phyloP scores from a whole-genome alignment of 2,113 vertebrate genomes.

The Rhagologus leucostigma region DNA sequence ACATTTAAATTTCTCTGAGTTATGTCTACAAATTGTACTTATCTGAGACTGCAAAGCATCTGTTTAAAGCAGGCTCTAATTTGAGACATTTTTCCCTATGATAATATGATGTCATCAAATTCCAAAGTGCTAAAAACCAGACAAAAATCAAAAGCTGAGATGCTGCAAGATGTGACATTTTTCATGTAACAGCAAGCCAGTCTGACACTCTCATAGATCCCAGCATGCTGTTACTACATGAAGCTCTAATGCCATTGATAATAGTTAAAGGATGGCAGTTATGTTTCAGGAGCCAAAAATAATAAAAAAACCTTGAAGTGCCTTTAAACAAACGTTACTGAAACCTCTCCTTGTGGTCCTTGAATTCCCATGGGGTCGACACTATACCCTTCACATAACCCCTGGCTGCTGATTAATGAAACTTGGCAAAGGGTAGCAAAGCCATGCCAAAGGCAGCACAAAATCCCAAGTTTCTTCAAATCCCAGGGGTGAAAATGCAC shows the following conservation, averaged over 20 bases:
- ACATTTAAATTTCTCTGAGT: background rate
- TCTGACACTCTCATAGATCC: conserved; percentile 25
- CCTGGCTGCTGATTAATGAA: conserved; percentile 47
- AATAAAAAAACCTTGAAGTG: background rate
- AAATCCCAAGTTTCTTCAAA: conserved; percentile 44
- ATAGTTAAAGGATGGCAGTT: conserved; percentile 6
- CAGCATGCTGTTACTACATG: background rate
- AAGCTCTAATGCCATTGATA: conserved; percentile 25
- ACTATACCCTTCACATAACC: conserved; percentile 11
- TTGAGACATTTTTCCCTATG: conserved; percentile 33
- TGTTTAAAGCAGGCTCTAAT: conserved; percentile 33
- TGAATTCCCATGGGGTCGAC: conserved; percentile 8
- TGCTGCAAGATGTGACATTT: conserved; percentile 39
- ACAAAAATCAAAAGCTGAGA: conserved; percentile 31
- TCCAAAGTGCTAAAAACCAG: conserved; percentile 32
- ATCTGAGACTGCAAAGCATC: background rate
- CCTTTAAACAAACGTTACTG: background rate
- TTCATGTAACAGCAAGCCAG: conserved; percentile 39
- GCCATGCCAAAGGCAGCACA: conserved; percentile 21
- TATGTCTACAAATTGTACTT: background rate
- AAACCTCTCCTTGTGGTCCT: background rate
- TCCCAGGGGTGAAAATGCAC: conserved; percentile 1
- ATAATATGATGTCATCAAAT: conserved; percentile 8
- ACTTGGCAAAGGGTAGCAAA: conserved; percentile 13
- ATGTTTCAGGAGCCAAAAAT: background rate